Conservation (phyloP, 1,140 invertebrate species). For the Psix sp. region DNA sequence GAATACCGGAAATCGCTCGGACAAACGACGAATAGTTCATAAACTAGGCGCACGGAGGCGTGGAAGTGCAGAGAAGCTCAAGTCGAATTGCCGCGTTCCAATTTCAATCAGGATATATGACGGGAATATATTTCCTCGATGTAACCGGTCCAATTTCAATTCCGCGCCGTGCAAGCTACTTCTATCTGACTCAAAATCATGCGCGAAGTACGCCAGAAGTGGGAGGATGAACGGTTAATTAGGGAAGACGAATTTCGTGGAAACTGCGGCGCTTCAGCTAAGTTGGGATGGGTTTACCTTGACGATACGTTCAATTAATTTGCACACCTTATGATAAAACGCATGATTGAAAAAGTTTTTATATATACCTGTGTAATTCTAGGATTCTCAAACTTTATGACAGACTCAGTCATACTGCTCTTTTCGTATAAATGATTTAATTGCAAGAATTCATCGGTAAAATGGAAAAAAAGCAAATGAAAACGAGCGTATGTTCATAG, state of each 20-base stretch:
- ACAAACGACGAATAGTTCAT: slow-evolving; percentile 57
- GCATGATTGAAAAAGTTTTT: not conserved
- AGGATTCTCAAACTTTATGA: no score
- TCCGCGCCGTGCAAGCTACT: slow-evolving; percentile 26
- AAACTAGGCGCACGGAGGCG: slow-evolving; percentile 12
- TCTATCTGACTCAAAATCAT: slow-evolving; percentile 23
- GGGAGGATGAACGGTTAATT: slow-evolving; percentile 45
- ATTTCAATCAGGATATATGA: slow-evolving; percentile 62
- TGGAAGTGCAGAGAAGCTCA: slow-evolving; percentile 2
- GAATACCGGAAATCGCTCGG: slow-evolving; percentile 53
- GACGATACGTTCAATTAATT: slow-evolving; percentile 26
- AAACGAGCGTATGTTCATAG: no score
- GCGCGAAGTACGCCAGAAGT: not conserved
- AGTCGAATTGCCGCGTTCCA: slow-evolving; percentile 37
- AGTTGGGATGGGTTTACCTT: slow-evolving; percentile 1
- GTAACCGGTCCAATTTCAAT: slow-evolving; percentile 59
- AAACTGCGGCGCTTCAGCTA: slow-evolving; percentile 27
- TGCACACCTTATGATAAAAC: slow-evolving; percentile 8
- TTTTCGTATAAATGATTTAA: no score
- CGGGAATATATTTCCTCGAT: slow-evolving; percentile 60
- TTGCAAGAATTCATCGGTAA: no score
- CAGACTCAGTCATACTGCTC: no score
- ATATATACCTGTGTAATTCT: no score
- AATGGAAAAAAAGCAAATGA: no score
- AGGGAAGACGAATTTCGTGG: slow-evolving; percentile 50